Percentiles rank a stretch among this genome's conserved stretches.
phyloP scores from a whole-genome alignment of 1,140 invertebrate genomes.

The Aradophagus sp. region DNA sequence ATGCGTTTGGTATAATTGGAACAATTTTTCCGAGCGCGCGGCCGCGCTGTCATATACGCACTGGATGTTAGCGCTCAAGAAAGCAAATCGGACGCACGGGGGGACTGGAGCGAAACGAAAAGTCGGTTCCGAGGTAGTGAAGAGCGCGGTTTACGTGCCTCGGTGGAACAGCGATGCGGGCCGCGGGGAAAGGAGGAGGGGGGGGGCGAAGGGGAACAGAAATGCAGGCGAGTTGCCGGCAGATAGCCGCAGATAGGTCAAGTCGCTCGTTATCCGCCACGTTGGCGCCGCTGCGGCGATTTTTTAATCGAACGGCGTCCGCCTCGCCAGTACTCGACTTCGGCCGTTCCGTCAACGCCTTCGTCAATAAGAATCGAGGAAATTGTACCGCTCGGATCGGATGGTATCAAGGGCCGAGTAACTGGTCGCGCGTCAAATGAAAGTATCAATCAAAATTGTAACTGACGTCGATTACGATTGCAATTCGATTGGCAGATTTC shows the following conservation, averaged over 20 bases:
- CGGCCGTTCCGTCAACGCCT: no score
- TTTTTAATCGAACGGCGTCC: slow-evolving; percentile 26
- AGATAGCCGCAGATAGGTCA: slow-evolving; percentile 29
- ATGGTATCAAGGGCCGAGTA: no score
- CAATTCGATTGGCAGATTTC: no score
- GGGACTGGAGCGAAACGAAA: slow-evolving; percentile 30
- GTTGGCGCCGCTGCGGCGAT: slow-evolving; percentile 52
- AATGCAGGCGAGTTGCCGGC: slow-evolving; percentile 24
- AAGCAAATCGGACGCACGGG: no score
- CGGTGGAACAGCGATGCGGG: slow-evolving; percentile 16
- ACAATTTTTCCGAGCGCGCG: slow-evolving; percentile 12
- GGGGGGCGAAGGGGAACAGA: slow-evolving; percentile 23
- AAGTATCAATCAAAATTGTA: no score
- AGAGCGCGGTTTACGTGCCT: slow-evolving; percentile 25
- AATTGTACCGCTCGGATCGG: no score
- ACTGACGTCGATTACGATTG: no score
- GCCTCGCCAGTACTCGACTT: slow-evolving; percentile 47
- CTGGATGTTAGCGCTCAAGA: slow-evolving; percentile 15
- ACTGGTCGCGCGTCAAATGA: no score
- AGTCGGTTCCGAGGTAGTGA: slow-evolving; percentile 14
- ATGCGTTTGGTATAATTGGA: slow-evolving; percentile 20
- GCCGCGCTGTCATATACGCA: slow-evolving; percentile 13
- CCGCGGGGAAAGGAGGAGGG: slow-evolving; percentile 4
- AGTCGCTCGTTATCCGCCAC: slow-evolving; percentile 37
- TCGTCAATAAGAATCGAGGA: no score